Conservation (phyloP, 2,113 vertebrate species). For the Narcine bancroftii region DNA sequence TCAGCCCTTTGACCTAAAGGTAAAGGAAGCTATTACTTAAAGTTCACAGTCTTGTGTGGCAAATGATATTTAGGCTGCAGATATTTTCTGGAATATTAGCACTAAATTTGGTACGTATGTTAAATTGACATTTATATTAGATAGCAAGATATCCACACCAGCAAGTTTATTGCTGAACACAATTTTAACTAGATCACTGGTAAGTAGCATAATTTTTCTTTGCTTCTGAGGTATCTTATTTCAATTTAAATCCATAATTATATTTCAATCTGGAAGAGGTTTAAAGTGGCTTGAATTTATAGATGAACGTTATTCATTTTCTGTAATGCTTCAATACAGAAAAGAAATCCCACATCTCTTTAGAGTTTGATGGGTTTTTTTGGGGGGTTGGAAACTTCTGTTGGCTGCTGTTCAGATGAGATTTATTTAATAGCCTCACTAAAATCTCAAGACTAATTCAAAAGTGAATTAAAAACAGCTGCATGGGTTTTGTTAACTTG, state of each 20-base stretch:
- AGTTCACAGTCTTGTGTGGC: neutral
- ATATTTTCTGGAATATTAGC: neutral
- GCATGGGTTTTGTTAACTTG: neutral
- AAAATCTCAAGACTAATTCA: constrained; percentile 3
- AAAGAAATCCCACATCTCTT: neutral
- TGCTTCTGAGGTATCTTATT: neutral
- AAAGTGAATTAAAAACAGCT: constrained; percentile 12
- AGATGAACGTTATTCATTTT: neutral
- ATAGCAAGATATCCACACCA: neutral
- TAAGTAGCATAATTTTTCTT: neutral
- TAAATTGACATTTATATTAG: neutral
- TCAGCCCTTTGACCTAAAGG: neutral
- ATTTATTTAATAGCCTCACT: neutral
- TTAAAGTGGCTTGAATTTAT: neutral
- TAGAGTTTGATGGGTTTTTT: neutral
- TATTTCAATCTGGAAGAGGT: neutral
- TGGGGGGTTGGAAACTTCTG: neutral
- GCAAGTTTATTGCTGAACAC: neutral
- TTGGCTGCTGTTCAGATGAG: neutral
- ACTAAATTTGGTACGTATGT: neutral
- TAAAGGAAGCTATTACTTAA: neutral
- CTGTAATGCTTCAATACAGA: neutral
- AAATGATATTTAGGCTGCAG: neutral
- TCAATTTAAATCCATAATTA: neutral
- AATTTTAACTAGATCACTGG: neutral